phyloP scores from a whole-genome alignment of 2,797 vertebrate genomes.

The Sebastes kiyomatsui region DNA sequence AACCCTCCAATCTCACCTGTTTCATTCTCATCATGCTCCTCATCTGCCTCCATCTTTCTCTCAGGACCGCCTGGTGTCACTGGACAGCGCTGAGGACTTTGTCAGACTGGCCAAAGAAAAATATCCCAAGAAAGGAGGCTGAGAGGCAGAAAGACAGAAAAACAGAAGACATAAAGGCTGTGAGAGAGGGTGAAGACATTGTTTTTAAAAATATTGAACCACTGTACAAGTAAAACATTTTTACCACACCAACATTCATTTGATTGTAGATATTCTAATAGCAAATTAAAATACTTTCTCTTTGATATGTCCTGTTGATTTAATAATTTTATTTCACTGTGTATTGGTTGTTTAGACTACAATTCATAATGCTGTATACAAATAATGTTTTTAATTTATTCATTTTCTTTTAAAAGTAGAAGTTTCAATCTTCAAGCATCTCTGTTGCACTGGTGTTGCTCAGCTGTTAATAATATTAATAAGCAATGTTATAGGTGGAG shows the following conservation, averaged over 20 bases:
- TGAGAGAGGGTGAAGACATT: not conserved
- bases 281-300: not conserved
- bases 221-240: not conserved
- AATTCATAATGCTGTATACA: not conserved
- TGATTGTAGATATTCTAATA: not conserved
- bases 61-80: slow-evolving; percentile 89
- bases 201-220: not conserved
- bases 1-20: not conserved
- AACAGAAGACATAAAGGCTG: not conserved
- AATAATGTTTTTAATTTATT: not conserved
- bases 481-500: not conserved
- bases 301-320: not conserved
- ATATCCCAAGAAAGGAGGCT: slow-evolving; percentile 81
- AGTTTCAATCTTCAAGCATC: not conserved
- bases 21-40: not conserved
- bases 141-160: not conserved
- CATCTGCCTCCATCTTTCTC: not conserved
- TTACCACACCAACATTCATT: not conserved
- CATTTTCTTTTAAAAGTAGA: not conserved
- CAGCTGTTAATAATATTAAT: not conserved
- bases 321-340: not conserved
- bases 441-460: not conserved
- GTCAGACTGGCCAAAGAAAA: slow-evolving; percentile 82
- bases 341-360: not conserved
- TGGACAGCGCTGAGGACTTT: slow-evolving; percentile 92